Conservation (phyloP, 2,888 invertebrate species). For the Trichogramma evanescens region DNA sequence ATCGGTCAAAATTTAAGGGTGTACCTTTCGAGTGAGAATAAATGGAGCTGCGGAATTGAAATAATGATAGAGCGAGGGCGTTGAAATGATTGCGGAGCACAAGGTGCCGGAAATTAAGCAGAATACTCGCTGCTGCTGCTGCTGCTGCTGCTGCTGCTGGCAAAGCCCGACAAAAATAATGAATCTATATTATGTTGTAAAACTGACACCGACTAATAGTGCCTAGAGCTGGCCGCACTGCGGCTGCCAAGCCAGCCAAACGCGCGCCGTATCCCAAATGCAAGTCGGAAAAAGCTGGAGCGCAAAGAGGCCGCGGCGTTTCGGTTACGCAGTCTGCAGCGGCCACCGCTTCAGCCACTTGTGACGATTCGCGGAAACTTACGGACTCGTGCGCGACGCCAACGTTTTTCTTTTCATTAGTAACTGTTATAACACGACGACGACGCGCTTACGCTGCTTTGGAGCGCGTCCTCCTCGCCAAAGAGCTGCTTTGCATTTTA, state of each 20-base stretch:
- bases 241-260: neutral
- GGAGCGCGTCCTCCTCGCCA: too few species aligned
- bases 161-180: conserved; percentile 28
- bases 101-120: conserved; percentile 35
- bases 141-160: neutral
- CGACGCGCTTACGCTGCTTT: too few species aligned
- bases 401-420: too few species aligned
- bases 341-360: neutral
- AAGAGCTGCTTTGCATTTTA: too few species aligned
- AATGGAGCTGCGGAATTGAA: neutral
- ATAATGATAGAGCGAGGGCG: neutral
- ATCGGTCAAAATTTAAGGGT: neutral
- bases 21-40: neutral
- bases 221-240: too few species aligned
- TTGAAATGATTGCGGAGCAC: conserved; percentile 2
- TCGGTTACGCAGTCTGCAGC: neutral
- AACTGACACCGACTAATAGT: neutral
- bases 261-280: neutral
- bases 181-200: neutral
- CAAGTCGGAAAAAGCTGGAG: neutral
- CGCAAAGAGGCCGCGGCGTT: neutral
- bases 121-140: conserved; percentile 7
- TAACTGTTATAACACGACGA: too few species aligned
- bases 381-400: too few species aligned
- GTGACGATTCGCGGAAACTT: too few species aligned